A percentile compares a stretch with the other conserved stretches of the same genome.
Conservation (phyloP, 2,797 vertebrate species). For the Octomys mimax region DNA sequence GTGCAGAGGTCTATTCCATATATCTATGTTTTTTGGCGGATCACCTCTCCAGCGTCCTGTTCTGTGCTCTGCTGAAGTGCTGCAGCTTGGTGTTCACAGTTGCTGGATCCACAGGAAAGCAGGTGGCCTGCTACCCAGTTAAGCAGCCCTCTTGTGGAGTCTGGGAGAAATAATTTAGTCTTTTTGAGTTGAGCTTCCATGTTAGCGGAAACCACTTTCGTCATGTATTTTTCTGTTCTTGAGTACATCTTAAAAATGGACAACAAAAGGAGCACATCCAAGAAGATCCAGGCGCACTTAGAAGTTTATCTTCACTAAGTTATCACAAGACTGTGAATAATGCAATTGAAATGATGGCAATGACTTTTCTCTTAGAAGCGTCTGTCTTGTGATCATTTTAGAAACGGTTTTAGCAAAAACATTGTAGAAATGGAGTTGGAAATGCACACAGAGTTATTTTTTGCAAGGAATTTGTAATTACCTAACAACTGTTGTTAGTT, state of each 20-base stretch:
- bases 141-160: background rate
- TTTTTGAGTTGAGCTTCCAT: background rate
- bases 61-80: background rate
- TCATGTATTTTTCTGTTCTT: conserved; percentile 2
- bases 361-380: background rate
- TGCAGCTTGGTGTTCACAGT: conserved; percentile 2
- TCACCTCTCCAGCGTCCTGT: conserved; percentile 23
- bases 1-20: background rate
- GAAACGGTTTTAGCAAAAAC: conserved; percentile 9
- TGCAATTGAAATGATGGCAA: background rate
- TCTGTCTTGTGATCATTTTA: conserved; percentile 27
- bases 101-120: background rate
- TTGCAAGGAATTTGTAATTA: background rate
- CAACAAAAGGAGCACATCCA: background rate
- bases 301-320: background rate
- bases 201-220: background rate
- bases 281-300: background rate
- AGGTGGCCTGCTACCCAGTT: background rate
- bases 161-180: conserved; percentile 12
- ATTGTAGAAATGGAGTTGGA: background rate
- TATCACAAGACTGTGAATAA: background rate
- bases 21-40: background rate
- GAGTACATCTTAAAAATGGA: background rate
- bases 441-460: background rate
- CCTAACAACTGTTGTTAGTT: background rate